Conservation (phyloP, 1,140 invertebrate species). For the Cheumatopsyche charites region DNA sequence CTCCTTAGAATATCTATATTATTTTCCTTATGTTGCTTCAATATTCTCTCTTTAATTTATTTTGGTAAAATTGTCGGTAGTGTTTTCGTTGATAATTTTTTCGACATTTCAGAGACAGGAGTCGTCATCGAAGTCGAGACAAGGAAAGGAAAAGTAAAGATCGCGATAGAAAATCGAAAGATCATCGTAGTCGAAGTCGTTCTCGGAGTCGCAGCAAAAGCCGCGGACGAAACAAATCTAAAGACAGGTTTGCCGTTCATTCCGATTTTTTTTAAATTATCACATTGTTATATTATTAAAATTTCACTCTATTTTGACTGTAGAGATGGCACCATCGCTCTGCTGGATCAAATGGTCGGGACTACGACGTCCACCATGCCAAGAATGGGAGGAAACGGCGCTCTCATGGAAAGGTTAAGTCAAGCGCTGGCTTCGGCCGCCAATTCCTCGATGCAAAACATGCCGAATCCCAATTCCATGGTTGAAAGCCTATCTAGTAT, state of each 20-base stretch:
- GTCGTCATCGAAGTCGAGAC: slow-evolving; percentile 54
- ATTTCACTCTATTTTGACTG: slow-evolving; percentile 32
- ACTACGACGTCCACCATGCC: slow-evolving; percentile 59
- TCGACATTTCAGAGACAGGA: slow-evolving; percentile 47
- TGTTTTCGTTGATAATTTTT: background rate
- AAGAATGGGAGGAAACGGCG: slow-evolving; percentile 47
- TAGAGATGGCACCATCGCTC: slow-evolving; percentile 59
- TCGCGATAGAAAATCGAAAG: slow-evolving; percentile 43
- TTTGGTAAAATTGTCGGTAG: background rate
- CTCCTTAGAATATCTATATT: background rate
- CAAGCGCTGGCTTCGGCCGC: slow-evolving; percentile 10
- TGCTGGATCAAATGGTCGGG: slow-evolving; percentile 61
- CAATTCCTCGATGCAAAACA: background rate
- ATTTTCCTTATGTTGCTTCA: background rate
- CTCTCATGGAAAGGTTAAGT: slow-evolving; percentile 3
- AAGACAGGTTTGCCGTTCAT: slow-evolving; percentile 57
- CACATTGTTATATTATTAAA: slow-evolving; percentile 48
- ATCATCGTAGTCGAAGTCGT: slow-evolving; percentile 49
- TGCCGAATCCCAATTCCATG: slow-evolving; percentile 6
- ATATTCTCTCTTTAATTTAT: background rate
- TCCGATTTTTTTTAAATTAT: slow-evolving; percentile 12
- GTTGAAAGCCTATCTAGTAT: background rate
- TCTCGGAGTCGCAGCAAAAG: slow-evolving; percentile 56
- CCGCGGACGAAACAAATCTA: slow-evolving; percentile 60
- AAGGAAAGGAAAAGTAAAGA: slow-evolving; percentile 54